phyloP scores from a whole-genome alignment of 2,113 vertebrate genomes.

The Anoplopoma fimbria region DNA sequence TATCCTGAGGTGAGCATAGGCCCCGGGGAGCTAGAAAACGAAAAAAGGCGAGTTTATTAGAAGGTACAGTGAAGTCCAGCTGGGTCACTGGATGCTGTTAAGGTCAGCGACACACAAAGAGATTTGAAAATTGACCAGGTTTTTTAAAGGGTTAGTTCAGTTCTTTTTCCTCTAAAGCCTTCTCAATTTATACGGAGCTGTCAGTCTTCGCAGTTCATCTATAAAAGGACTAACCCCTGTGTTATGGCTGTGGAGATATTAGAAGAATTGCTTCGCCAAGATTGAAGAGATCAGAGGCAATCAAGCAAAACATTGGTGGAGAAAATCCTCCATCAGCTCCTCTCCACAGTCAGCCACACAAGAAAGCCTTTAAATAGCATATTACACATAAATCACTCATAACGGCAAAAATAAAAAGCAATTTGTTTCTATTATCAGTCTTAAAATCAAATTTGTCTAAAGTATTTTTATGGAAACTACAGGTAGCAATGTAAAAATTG shows the following conservation, averaged over 20 bases:
- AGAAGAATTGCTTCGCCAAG: slow-evolving; percentile 32
- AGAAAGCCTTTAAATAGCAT: background rate
- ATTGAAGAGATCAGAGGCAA: slow-evolving; percentile 48
- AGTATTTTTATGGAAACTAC: background rate
- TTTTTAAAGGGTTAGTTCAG: slow-evolving; percentile 55
- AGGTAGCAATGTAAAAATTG: background rate
- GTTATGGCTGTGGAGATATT: slow-evolving; percentile 24
- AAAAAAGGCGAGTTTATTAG: slow-evolving; percentile 43
- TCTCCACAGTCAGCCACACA: background rate
- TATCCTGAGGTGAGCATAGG: slow-evolving; percentile 57
- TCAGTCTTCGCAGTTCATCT: slow-evolving; percentile 38
- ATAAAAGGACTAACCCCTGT: slow-evolving; percentile 44
- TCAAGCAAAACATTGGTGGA: slow-evolving; percentile 31
- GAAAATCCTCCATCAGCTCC: slow-evolving; percentile 1
- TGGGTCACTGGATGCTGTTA: slow-evolving; percentile 37
- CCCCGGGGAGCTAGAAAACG: slow-evolving; percentile 2
- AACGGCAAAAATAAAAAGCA: background rate
- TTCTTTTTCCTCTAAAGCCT: slow-evolving; percentile 46
- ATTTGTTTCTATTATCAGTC: background rate
- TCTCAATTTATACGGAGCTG: slow-evolving; percentile 53
- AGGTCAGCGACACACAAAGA: slow-evolving; percentile 52
- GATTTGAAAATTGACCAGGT: slow-evolving; percentile 51
- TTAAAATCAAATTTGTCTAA: too few relatives aligned
- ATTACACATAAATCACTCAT: background rate
- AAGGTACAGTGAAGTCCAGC: slow-evolving; percentile 28